Conservation (phyloP, 2,797 vertebrate genomes). For the Staurois parvus region DNA sequence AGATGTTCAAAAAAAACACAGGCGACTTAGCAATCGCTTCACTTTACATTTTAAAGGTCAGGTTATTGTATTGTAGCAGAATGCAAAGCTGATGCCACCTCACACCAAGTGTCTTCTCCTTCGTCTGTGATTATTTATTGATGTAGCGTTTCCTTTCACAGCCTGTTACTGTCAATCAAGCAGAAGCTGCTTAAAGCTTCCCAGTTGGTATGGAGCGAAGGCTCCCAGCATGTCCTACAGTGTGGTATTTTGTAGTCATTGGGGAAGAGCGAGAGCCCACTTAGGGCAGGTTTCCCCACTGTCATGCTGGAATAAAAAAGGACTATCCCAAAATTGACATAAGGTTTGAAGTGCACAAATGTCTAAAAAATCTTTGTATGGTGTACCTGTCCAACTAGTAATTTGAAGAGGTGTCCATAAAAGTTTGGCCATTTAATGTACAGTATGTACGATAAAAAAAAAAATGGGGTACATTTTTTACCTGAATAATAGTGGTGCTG, state of each 20-base stretch:
- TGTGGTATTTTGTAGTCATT: neutral
- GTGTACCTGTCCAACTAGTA: too few relatives aligned
- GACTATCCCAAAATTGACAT: too few relatives aligned
- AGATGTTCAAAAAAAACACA: neutral
- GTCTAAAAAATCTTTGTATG: too few relatives aligned
- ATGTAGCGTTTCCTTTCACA: neutral
- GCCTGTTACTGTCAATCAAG: neutral
- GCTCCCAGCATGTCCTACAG: neutral
- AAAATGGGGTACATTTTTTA: too few relatives aligned
- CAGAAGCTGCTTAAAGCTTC: neutral
- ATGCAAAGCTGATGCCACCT: neutral
- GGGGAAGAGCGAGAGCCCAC: too few relatives aligned
- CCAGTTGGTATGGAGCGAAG: neutral
- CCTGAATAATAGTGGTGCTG: too few relatives aligned
- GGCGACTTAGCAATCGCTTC: neutral
- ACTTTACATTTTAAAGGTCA: neutral
- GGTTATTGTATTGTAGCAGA: neutral
- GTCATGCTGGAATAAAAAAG: too few relatives aligned
- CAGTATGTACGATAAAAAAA: too few relatives aligned
- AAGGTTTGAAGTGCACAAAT: too few relatives aligned
- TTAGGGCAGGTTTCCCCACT: too few relatives aligned
- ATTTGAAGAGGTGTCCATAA: too few relatives aligned
- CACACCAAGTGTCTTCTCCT: neutral
- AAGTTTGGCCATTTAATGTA: too few relatives aligned
- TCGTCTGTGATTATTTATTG: neutral